A percentile compares a stretch with the other conserved stretches of the same genome.
Conservation (phyloP, 2,888 invertebrate genomes). For the Liposcelis brunnea region DNA sequence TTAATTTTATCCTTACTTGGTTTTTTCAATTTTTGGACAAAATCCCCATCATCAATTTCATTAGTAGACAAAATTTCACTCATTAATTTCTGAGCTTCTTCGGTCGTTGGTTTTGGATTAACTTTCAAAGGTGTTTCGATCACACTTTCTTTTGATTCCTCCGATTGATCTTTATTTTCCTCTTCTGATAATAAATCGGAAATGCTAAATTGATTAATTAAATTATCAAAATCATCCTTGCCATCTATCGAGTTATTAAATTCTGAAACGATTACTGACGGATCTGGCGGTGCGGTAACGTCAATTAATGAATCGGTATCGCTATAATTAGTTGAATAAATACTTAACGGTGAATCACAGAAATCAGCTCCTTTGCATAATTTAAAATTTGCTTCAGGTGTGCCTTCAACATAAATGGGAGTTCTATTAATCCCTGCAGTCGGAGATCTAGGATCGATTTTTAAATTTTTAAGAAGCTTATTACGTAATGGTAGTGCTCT, state of each 20-base stretch:
- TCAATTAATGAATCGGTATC: neutral
- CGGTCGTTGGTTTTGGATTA: no score
- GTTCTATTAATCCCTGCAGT: neutral
- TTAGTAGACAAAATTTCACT: neutral
- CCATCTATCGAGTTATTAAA: neutral
- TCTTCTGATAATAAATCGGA: neutral
- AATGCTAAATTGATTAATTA: slow-evolving; percentile 1
- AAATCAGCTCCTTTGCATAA: neutral
- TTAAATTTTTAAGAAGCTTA: neutral
- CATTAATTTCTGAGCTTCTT: neutral
- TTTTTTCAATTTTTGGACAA: no score
- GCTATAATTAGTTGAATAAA: neutral
- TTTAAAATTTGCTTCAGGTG: neutral
- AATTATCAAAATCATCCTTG: neutral
- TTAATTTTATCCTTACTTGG: no score
- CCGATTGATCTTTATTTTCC: no score
- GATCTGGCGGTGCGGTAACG: neutral
- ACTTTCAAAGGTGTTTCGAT: no score
- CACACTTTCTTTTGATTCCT: no score
- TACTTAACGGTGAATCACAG: slow-evolving; percentile 2
- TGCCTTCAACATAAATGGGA: neutral
- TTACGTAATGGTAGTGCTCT: neutral
- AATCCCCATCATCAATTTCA: neutral
- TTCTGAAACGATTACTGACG: slow-evolving; percentile 4
- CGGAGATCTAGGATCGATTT: slow-evolving; percentile 2